phyloP scores from a whole-genome alignment of 2,113 vertebrate genomes.

The Odontesthes bonariensis region DNA sequence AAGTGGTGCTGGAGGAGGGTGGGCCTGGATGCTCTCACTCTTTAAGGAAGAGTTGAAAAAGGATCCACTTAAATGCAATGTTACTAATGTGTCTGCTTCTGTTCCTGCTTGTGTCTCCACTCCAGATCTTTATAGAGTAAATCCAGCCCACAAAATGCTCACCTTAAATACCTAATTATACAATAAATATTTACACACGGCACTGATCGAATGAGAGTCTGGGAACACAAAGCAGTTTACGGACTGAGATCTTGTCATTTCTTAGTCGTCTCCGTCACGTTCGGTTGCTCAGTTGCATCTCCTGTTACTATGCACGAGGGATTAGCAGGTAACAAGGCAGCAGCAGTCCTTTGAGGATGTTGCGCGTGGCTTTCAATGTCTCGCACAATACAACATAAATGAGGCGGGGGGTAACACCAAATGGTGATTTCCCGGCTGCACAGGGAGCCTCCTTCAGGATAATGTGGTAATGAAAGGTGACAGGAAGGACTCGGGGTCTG shows the following conservation, averaged over 20 bases:
- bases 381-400: slow-evolving; percentile 76
- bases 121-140: slow-evolving; percentile 26
- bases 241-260: slow-evolving; percentile 51
- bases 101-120: slow-evolving; percentile 1
- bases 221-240: slow-evolving; percentile 50
- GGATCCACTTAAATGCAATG: slow-evolving; percentile 71
- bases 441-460: slow-evolving; percentile 83
- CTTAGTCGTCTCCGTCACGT: slow-evolving; percentile 65
- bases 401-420: slow-evolving; percentile 73
- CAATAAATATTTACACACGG: slow-evolving; percentile 34
- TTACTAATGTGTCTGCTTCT: background rate
- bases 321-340: slow-evolving; percentile 75
- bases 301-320: slow-evolving; percentile 64
- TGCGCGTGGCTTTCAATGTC: slow-evolving; percentile 60
- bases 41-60: slow-evolving; percentile 81
- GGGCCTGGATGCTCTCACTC: slow-evolving; percentile 87
- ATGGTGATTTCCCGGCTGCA: slow-evolving; percentile 75
- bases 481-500: slow-evolving; percentile 90
- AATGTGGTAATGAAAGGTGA: slow-evolving; percentile 93
- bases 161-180: slow-evolving; percentile 29
- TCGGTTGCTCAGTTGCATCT: slow-evolving; percentile 69
- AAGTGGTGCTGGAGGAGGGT: slow-evolving; percentile 87
- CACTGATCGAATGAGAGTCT: slow-evolving; percentile 15
- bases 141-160: slow-evolving; percentile 1
- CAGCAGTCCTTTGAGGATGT: slow-evolving; percentile 62